phyloP scores from a whole-genome alignment of 2,113 vertebrate species.

The Grantiella picta region DNA sequence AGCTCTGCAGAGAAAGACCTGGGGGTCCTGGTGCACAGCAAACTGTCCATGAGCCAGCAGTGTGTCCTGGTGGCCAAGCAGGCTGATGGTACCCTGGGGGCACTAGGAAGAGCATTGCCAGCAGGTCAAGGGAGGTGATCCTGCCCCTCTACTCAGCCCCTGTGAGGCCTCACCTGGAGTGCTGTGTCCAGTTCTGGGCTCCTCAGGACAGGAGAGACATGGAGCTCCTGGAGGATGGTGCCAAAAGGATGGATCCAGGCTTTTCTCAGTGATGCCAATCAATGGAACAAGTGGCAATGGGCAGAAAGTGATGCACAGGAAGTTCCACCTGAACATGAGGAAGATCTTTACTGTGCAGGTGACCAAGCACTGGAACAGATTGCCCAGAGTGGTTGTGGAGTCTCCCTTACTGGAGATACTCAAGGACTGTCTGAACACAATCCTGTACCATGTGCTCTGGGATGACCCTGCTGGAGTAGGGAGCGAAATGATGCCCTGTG shows the following conservation, averaged over 20 bases:
- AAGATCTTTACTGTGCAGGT: not conserved
- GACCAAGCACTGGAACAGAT: not conserved
- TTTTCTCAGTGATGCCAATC: not conserved
- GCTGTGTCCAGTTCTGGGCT: not conserved
- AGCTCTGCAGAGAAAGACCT: not conserved
- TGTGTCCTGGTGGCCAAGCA: not conserved
- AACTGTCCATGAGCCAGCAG: not conserved
- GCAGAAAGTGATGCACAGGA: not conserved
- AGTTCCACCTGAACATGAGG: not conserved
- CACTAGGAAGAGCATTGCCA: not conserved
- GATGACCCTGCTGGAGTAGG: not conserved
- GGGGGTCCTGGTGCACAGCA: not conserved
- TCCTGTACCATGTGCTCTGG: not conserved
- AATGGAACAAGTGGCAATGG: not conserved
- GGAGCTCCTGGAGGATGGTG: not conserved
- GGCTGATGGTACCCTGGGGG: not conserved
- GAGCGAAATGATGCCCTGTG: not conserved
- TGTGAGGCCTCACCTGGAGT: not conserved
- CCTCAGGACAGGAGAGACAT: not conserved
- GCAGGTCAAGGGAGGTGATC: not conserved
- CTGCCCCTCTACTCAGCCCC: rapidly evolving
- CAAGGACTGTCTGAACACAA: not conserved
- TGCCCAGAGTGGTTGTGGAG: not conserved
- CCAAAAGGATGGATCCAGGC: not conserved
- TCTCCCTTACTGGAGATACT: not conserved